phyloP scores from a whole-genome alignment of 2,113 vertebrate genomes.

The Python bivittatus region DNA sequence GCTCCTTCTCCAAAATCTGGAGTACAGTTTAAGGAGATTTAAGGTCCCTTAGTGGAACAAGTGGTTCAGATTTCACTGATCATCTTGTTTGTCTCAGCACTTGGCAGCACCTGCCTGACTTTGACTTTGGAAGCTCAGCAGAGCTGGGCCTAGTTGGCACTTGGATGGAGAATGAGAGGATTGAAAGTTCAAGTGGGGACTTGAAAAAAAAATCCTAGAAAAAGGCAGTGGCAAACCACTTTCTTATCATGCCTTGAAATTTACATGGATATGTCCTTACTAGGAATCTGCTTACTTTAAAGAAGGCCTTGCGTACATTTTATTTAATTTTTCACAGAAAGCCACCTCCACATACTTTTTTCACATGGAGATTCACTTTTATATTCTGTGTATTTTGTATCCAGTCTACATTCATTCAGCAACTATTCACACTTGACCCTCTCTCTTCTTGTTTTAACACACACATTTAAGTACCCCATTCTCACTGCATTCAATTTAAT shows the following conservation, averaged over 20 bases:
- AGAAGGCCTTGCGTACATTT: neutral
- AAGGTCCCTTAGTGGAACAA: neutral
- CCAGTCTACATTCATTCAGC: neutral
- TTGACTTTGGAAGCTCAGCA: neutral
- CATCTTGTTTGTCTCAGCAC: neutral
- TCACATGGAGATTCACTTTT: neutral
- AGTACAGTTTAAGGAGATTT: neutral
- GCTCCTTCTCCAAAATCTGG: neutral
- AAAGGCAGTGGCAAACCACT: neutral
- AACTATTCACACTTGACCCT: neutral
- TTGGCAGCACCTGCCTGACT: neutral
- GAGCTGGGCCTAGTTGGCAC: neutral
- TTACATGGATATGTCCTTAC: neutral
- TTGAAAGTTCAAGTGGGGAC: neutral
- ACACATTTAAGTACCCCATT: neutral
- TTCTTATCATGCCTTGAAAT: neutral
- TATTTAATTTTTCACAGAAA: neutral
- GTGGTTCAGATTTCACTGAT: neutral
- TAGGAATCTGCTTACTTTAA: neutral
- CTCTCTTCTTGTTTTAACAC: neutral
- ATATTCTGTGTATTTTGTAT: neutral
- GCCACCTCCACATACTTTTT: neutral
- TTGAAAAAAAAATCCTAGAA: neutral
- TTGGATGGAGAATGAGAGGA: neutral
- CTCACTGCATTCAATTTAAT: neutral